These are phyloP conservation scores for Nymphalis io DNA, from an alignment of 1,140 invertebrate genomes.

Conservation along the genomic window DNA sequence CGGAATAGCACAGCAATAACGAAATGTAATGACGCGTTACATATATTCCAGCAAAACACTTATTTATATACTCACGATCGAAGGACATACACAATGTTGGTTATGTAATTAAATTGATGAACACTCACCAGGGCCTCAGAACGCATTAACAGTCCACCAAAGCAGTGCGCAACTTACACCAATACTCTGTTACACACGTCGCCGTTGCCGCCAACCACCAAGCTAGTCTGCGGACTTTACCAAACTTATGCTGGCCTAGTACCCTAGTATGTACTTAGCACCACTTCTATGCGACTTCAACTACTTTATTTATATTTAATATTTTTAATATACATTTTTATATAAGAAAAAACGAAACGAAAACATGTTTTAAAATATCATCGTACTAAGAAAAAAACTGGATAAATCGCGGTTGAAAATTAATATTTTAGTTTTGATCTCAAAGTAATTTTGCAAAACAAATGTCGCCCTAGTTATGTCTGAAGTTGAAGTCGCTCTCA, in stretches of 20 bases:
- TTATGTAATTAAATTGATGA: slow-evolving; percentile 66
- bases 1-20: neutral
- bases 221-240: slow-evolving; percentile 73
- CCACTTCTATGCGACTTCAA: slow-evolving; percentile 60
- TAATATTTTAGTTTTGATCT: neutral
- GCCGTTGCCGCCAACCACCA: slow-evolving; percentile 69
- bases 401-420: neutral
- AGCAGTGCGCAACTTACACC: slow-evolving; percentile 77
- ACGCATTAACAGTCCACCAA: slow-evolving; percentile 77
- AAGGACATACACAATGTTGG: slow-evolving; percentile 20
- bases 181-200: slow-evolving; percentile 71
- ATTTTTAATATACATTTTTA: slow-evolving; percentile 1
- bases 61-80: neutral
- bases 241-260: slow-evolving; percentile 73
- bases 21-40: neutral
- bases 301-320: slow-evolving; percentile 29
- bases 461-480: too few relatives aligned
- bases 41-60: slow-evolving; percentile 19
- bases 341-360: too few relatives aligned
- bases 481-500: slow-evolving; percentile 56
- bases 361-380: too few relatives aligned
- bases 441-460: too few relatives aligned
- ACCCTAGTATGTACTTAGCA: slow-evolving; percentile 62
- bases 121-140: slow-evolving; percentile 73
- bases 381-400: too few relatives aligned